phyloP scores from a whole-genome alignment of 2,113 vertebrate genomes.

The Poecile atricapillus region DNA sequence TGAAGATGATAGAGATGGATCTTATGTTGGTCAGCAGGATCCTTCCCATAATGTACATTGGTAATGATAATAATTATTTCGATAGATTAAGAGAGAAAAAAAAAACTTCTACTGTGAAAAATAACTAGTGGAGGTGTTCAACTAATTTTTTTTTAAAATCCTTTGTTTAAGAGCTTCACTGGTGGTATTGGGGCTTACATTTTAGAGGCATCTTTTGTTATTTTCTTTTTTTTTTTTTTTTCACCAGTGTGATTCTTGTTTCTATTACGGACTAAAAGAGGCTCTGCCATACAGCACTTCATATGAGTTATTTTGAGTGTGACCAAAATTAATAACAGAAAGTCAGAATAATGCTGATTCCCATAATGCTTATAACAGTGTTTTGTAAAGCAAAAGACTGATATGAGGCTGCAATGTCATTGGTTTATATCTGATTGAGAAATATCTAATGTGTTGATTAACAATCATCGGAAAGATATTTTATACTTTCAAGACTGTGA shows the following conservation, averaged over 20 bases:
- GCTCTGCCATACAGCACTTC: background rate
- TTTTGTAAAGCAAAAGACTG: background rate
- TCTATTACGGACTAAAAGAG: background rate
- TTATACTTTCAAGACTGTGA: background rate
- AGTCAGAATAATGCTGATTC: background rate
- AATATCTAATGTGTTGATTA: background rate
- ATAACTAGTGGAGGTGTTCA: background rate
- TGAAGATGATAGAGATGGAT: background rate
- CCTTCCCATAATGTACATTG: background rate
- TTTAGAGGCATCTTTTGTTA: background rate
- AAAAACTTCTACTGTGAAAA: background rate
- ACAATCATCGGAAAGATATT: background rate
- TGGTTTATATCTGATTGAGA: background rate
- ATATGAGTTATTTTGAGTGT: background rate
- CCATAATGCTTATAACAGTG: rapidly evolving
- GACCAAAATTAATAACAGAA: background rate
- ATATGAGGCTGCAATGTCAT: background rate
- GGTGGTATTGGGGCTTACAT: rapidly evolving
- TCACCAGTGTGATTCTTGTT: background rate
- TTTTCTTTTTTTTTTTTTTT: background rate
- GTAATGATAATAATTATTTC: background rate
- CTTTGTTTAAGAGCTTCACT: background rate
- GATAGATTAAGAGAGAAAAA: background rate
- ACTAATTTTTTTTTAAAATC: background rate
- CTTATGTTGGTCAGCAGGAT: background rate